Conservation (phyloP, 1,140 invertebrate genomes). For the Capitella teleta region DNA sequence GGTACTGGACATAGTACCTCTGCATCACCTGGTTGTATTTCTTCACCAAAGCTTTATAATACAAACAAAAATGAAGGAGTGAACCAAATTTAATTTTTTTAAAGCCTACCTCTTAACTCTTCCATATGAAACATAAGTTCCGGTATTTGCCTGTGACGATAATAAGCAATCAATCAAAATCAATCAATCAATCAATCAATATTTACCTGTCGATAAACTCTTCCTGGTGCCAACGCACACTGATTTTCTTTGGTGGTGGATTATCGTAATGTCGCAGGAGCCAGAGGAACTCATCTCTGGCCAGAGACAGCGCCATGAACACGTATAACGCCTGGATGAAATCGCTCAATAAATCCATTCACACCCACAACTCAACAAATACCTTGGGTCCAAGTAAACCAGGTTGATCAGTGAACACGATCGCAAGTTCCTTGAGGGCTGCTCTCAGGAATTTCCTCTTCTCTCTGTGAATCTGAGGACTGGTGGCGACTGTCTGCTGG, state of each 20-base stretch:
- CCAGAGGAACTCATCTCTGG: conserved; percentile 95
- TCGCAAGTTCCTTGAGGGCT: conserved; percentile 83
- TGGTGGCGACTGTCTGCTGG: conserved; percentile 60
- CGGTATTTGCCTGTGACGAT: conserved; percentile 65
- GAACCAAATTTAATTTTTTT: conserved; percentile 1
- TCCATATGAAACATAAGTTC: conserved; percentile 97
- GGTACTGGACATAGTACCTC: conserved; percentile 93
- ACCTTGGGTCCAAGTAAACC: conserved; percentile 88
- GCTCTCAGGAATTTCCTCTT: conserved; percentile 90
- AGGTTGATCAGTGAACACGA: conserved; percentile 95
- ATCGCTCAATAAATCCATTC: not conserved
- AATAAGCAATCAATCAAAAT: conserved; percentile 1
- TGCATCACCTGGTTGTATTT: conserved; percentile 96
- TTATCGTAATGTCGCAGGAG: conserved; percentile 90
- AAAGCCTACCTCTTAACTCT: conserved; percentile 61
- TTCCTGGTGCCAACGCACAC: conserved; percentile 36
- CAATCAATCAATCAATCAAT: not conserved
- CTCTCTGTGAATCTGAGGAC: conserved; percentile 78
- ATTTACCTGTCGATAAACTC: conserved; percentile 36
- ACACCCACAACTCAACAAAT: not conserved
- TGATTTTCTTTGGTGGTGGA: conserved; percentile 61
- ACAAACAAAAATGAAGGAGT: not conserved
- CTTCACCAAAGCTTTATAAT: conserved; percentile 60
- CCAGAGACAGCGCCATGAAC: conserved; percentile 88
- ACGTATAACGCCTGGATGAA: conserved; percentile 68